Conservation (phyloP, 2,888 invertebrate species). For the Brenthis daphne region DNA sequence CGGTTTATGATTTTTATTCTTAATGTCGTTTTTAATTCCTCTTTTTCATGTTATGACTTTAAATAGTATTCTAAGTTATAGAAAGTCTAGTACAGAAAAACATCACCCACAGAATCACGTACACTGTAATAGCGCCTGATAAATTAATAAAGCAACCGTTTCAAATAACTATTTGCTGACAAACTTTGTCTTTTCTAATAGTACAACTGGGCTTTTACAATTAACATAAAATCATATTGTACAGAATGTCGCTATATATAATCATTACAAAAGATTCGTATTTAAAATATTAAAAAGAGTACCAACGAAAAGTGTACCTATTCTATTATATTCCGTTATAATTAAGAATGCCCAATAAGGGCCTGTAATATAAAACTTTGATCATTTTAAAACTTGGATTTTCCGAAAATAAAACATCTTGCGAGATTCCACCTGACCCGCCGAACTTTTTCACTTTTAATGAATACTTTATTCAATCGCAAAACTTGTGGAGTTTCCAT, state of each 20-base stretch:
- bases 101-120: too few relatives aligned
- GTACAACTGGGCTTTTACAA: too few relatives aligned
- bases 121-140: not conserved
- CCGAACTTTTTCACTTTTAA: slow-evolving; percentile 57
- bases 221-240: too few relatives aligned
- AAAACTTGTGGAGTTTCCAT: slow-evolving; percentile 67
- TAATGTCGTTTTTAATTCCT: too few relatives aligned
- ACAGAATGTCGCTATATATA: too few relatives aligned
- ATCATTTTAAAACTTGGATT: slow-evolving; percentile 42
- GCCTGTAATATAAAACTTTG: slow-evolving; percentile 32
- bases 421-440: slow-evolving; percentile 61
- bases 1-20: too few relatives aligned
- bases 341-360: slow-evolving; percentile 26
- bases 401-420: slow-evolving; percentile 35
- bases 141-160: slow-evolving; percentile 10
- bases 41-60: too few relatives aligned
- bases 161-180: slow-evolving; percentile 10
- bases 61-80: too few relatives aligned
- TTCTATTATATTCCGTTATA: slow-evolving; percentile 1
- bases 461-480: slow-evolving; percentile 74
- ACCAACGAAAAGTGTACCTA: too few relatives aligned
- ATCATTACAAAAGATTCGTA: too few relatives aligned
- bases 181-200: not conserved
- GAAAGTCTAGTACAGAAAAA: too few relatives aligned
- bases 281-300: too few relatives aligned